Percentiles rank a stretch among this genome's conserved stretches.
phyloP scores from a whole-genome alignment of 37 sponge, comb jelly and placozoan species.

The Chondrosia reniformis region DNA sequence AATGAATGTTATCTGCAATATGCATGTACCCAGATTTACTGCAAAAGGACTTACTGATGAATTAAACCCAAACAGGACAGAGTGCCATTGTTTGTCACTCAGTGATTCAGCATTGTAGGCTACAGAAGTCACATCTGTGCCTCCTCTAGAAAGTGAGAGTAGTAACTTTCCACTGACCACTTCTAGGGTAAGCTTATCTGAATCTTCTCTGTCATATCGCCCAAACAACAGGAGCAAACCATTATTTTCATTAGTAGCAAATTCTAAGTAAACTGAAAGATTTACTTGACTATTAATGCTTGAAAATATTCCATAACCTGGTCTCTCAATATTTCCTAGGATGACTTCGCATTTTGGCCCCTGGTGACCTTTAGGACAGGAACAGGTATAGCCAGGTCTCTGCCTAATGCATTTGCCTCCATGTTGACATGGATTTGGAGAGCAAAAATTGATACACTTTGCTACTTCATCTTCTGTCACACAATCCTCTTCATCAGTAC shows the following conservation, averaged over 20 bases:
- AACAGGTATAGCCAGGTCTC: constrained; percentile 57
- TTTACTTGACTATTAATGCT: constrained; percentile 1
- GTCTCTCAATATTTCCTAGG: constrained; percentile 28
- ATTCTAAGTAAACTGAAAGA: constrained; percentile 43
- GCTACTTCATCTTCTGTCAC: neutral
- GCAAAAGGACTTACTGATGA: constrained; percentile 41
- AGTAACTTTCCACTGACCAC: neutral
- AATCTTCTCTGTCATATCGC: constrained; percentile 29
- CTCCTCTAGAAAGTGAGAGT: constrained; percentile 39
- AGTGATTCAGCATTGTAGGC: neutral
- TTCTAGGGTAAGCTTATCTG: constrained; percentile 41
- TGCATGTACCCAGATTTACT: too few relatives aligned
- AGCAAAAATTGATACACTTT: constrained; percentile 43
- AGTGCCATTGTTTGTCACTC: constrained; percentile 47
- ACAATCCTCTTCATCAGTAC: neutral
- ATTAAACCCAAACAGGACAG: constrained; percentile 29
- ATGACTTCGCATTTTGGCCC: constrained; percentile 65
- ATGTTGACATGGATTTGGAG: constrained; percentile 49
- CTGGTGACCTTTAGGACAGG: constrained; percentile 41
- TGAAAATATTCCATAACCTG: constrained; percentile 45
- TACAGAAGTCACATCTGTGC: neutral
- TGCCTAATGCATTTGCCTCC: constrained; percentile 57
- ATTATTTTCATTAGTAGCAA: constrained; percentile 24
- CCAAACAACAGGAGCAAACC: constrained; percentile 50
- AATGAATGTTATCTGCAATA: too few relatives aligned